These are phyloP conservation scores for Drosophila infuscata DNA, from an alignment of 2,888 invertebrate genomes.

Conservation along the genomic window DNA sequence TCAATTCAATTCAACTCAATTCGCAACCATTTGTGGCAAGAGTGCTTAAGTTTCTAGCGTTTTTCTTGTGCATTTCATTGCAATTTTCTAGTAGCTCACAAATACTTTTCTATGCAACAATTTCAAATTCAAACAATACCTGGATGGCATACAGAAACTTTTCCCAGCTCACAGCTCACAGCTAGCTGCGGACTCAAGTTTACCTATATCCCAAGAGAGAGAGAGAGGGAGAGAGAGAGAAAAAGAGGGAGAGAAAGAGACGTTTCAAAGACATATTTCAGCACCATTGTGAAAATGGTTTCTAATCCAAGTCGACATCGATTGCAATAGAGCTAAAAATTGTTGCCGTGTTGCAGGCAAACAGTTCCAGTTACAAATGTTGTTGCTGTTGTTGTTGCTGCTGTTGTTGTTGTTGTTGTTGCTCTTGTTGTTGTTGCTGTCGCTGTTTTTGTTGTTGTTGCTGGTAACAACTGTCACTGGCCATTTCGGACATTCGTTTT, in stretches of 20 bases:
- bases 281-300: constrained; percentile 14
- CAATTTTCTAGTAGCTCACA: not conserved
- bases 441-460: constrained; percentile 20
- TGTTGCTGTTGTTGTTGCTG: constrained; percentile 17
- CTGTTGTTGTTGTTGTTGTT: not conserved
- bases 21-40: not conserved
- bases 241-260: not conserved
- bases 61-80: not conserved
- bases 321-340: constrained; percentile 19
- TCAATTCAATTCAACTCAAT: not conserved
- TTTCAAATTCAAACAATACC: not conserved
- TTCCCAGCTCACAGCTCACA: not conserved
- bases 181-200: not conserved
- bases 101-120: not conserved
- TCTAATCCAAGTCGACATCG: constrained; percentile 30
- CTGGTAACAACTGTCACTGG: constrained; percentile 43
- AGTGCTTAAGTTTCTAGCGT: not conserved
- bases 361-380: constrained; percentile 47
- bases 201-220: not conserved
- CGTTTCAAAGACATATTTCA: not conserved
- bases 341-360: constrained; percentile 20
- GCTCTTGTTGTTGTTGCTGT: constrained; percentile 22
- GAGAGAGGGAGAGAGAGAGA: not conserved
- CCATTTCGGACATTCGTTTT: constrained; percentile 61
- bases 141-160: not conserved